phyloP scores from a whole-genome alignment of 2,888 invertebrate species.

The Ennomos quercinarius region DNA sequence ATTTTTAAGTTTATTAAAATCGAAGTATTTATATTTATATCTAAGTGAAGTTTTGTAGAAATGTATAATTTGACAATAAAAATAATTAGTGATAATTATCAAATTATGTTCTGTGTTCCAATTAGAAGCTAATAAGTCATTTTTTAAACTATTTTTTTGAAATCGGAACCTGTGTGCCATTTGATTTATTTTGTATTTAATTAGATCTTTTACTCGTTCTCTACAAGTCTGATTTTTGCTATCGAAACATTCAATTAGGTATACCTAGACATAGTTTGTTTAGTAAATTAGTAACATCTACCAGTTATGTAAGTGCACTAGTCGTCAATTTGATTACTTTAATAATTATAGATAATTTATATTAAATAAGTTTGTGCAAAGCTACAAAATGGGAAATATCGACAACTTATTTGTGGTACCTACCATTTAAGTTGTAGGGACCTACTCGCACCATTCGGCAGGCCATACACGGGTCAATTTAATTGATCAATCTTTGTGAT shows the following conservation, averaged over 20 bases:
- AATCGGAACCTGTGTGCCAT: conserved; percentile 35
- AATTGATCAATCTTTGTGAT: no score
- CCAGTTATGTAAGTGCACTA: conserved; percentile 50
- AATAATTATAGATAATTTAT: conserved; percentile 49
- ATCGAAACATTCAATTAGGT: conserved; percentile 31
- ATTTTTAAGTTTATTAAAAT: conserved; percentile 24
- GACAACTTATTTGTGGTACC: no score
- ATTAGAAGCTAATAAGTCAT: conserved; percentile 13
- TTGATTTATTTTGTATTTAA: conserved; percentile 29
- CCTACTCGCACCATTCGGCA: no score
- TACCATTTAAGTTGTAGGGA: no score
- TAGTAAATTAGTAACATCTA: conserved; percentile 35
- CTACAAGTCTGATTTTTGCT: conserved; percentile 46
- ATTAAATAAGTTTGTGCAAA: conserved; percentile 30
- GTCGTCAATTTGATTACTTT: conserved; percentile 48
- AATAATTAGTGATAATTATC: conserved; percentile 2
- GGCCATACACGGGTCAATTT: no score
- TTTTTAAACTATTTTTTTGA: conserved; percentile 15
- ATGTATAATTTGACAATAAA: conserved; percentile 37
- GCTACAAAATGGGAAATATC: no score
- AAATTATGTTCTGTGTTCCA: conserved; percentile 34
- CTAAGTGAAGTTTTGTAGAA: conserved; percentile 38
- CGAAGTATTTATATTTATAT: conserved; percentile 32
- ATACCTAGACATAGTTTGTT: conserved; percentile 21
- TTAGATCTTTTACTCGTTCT: conserved; percentile 30